Base-by-base conservation (phyloP, 2,113 vertebrate species). In the Ibidorhyncha struthersii region DNA sequence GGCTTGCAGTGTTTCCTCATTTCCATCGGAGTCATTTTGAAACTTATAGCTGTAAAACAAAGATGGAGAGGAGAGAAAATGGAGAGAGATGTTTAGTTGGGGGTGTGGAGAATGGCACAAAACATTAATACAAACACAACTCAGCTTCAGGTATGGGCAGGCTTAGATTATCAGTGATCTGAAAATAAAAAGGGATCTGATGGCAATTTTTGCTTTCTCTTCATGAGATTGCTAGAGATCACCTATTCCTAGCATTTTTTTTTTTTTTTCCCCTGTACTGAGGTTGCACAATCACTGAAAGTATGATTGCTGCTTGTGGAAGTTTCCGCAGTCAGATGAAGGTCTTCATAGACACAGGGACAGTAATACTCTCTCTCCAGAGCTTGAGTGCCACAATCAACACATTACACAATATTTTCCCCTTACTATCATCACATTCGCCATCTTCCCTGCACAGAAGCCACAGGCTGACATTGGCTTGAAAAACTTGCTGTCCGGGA, bases 21-120 rank as follows among this genome's bases (percentile, higher is more conserved):
- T 45, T 71, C 6, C 19, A 2, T 1, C 0, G 1, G 8, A 22
- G 3, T 8, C 0, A 4, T 45, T 76, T 69, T 94, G 19, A 16
- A 53, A 52, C 14, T 3, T 9, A 0, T 1, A 67, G 41, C 95
- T 98, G 86, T 67, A 95, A 94, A 77, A 93, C 23, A 93, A 45
- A 93, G 36, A 94, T 4, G 9, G 36, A 79, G 67, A 86, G 22
- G 36, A 92, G 58, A 89, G n/a, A 84, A 84, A 90, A 72, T 2
- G 0, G 22, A 56, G 36, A 77, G 11, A 27, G 29, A 22, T 38
- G 18, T 82, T 96, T 80, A 95, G 62, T 3, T 18, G 5, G 9
- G 36, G 86, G 7, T 15, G 8, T 56, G 59, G 10, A 82, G 30
- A 66, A 76, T 12, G 22, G 19, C 29, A 78, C 50, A 87, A 36